phyloP scores from a whole-genome alignment of 2,888 invertebrate species.

The Rhabditoides inermis region DNA sequence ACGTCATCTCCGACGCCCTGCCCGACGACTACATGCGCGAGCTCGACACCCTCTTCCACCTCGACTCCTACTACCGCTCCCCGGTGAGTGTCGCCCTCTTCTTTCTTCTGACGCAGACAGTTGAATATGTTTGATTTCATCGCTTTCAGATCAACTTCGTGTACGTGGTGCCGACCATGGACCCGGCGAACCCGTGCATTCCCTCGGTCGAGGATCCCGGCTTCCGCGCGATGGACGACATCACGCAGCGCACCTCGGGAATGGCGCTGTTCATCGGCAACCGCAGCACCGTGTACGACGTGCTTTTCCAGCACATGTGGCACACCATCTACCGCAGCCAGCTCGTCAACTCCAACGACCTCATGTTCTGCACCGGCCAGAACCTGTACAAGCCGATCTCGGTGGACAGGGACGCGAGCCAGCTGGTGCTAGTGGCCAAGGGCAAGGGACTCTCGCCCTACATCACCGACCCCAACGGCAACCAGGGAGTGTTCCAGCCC shows the following conservation, averaged over 20 bases:
- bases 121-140: background rate
- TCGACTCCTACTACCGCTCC: slow-evolving; percentile 29
- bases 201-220: slow-evolving; percentile 17
- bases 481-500: slow-evolving; percentile 2
- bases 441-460: too few species aligned
- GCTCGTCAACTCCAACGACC: slow-evolving; percentile 27
- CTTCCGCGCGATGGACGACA: slow-evolving; percentile 16
- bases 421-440: slow-evolving; percentile 22
- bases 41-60: slow-evolving; percentile 26
- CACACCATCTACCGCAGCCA: slow-evolving; percentile 30
- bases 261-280: slow-evolving; percentile 16
- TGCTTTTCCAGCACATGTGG: slow-evolving; percentile 14
- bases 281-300: slow-evolving; percentile 10
- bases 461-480: slow-evolving; percentile 15
- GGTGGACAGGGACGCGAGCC: slow-evolving; percentile 17
- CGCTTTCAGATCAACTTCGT: slow-evolving; percentile 30
- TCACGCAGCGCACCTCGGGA: slow-evolving; percentile 14
- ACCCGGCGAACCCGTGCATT: slow-evolving; percentile 18
- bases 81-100: slow-evolving; percentile 18
- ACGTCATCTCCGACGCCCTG: slow-evolving; percentile 38
- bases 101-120: background rate
- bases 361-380: slow-evolving; percentile 18
- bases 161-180: slow-evolving; percentile 19
- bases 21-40: slow-evolving; percentile 26
- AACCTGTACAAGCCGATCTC: slow-evolving; percentile 18